Evolutionary conservation across 1,140 invertebrate genomes (phyloP), one percentile per base, ranked within the genome.

Genomic region (Eulimnadia texana): DNA sequence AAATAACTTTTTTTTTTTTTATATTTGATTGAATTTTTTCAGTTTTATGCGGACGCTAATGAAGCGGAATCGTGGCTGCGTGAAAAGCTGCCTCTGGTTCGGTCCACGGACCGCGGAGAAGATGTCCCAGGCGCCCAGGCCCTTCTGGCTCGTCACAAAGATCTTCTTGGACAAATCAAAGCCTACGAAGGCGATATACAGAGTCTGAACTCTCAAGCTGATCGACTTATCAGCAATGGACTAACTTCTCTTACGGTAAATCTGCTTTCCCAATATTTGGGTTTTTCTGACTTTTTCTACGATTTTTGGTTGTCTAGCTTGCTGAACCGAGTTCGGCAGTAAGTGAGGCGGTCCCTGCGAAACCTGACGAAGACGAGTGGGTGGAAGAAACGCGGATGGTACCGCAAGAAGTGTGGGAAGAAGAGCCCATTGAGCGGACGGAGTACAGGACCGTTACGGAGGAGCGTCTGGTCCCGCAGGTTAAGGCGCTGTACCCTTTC

Each of bases 1-100:
- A n/a, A n/a, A 52, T 42, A 42, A 42, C 6, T 52, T 11, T 23
- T 11, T 16, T 16, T 20, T 10, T 10, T 23, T 52, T 52, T 9
- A 11, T 52, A 19, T 20, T 19, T 9, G 6, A 11, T 23, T 23
- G 50, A 9, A 52, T 60, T 20, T 49, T 58, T 70, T 16, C 79
- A 92, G 79, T 96, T 93, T 75, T 94, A 93, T 70, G 85, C 91
- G 1, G 94, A 98, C 75, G 93, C 93, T 0, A 97, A 98, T 73
- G 95, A 99, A 72, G 88, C 93, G 0, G 94, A 98, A 68, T 95
- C 92, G 0, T 98, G 93, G 93, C 84, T 98, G 75, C 86, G 90
- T 65, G 93, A 97, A 71, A 93, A 93, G 72, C 84, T 88, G 72
- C 82, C 90, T 0, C 74, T 98, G 23, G 87, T 93, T 1, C 80